phyloP scores from a whole-genome alignment of 2,888 invertebrate genomes.

The Ptilodon capucinus region DNA sequence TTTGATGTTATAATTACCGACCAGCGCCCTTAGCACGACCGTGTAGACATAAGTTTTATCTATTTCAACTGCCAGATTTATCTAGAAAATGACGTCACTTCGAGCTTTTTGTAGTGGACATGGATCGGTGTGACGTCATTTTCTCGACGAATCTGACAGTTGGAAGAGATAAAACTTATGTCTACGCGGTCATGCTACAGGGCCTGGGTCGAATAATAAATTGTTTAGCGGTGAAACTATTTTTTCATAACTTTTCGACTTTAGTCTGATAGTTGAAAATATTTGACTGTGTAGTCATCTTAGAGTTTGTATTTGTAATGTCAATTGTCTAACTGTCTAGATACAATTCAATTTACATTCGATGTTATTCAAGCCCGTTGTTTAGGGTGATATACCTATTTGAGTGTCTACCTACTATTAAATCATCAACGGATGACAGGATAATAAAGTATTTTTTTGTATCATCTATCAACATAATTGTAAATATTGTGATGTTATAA shows the following conservation, averaged over 20 bases:
- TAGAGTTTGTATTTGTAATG: constrained; percentile 28
- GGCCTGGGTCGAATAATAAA: constrained; percentile 17
- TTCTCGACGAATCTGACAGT: too few relatives aligned
- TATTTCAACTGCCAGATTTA: too few relatives aligned
- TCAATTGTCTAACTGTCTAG: constrained; percentile 28
- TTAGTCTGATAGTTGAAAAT: constrained; percentile 19
- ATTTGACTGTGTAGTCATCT: constrained; percentile 24
- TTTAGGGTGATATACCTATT: not conserved
- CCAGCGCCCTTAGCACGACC: too few relatives aligned
- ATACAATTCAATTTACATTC: not conserved
- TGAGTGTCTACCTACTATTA: not conserved
- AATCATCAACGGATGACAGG: not conserved
- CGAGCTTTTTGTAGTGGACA: too few relatives aligned
- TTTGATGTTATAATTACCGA: constrained; percentile 31
- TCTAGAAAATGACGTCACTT: too few relatives aligned
- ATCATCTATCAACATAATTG: not conserved
- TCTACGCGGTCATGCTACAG: too few relatives aligned
- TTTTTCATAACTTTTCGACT: constrained; percentile 28
- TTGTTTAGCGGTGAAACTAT: constrained; percentile 22
- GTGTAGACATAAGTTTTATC: too few relatives aligned
- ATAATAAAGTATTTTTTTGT: not conserved
- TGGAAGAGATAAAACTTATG: too few relatives aligned
- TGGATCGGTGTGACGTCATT: too few relatives aligned
- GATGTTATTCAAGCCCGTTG: not conserved
- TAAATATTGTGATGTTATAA: too few relatives aligned